Conservation (phyloP, 2,888 invertebrate genomes). For the Eristalis intricaria region DNA sequence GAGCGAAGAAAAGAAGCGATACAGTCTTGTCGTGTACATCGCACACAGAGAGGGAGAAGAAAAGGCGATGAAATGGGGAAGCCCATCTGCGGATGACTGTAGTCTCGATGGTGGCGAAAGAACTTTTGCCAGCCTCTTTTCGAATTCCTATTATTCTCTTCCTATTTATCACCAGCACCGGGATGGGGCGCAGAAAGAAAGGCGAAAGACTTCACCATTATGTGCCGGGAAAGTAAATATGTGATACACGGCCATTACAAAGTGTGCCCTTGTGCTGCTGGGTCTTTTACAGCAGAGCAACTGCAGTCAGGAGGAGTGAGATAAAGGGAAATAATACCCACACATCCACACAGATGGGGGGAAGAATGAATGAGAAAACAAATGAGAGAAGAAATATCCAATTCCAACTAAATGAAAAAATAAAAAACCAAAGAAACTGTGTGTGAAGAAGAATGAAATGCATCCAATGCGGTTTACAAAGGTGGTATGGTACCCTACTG, state of each 20-base stretch:
- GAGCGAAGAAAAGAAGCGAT: slow-evolving; percentile 39
- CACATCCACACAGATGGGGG: not conserved
- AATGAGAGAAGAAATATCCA: not conserved
- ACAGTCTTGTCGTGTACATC: slow-evolving; percentile 15
- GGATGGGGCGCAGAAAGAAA: not conserved
- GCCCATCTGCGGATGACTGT: slow-evolving; percentile 56
- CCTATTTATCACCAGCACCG: slow-evolving; percentile 59
- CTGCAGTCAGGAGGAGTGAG: not conserved
- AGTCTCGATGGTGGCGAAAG: slow-evolving; percentile 11
- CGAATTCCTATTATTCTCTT: slow-evolving; percentile 65
- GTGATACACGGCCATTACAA: slow-evolving; percentile 34
- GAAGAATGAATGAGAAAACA: not conserved
- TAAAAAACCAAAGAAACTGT: slow-evolving; percentile 7
- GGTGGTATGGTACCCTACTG: not conserved
- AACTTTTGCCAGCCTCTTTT: slow-evolving; percentile 46
- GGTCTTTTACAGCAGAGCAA: not conserved
- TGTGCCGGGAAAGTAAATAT: slow-evolving; percentile 40
- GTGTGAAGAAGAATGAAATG: not conserved
- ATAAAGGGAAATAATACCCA: not conserved
- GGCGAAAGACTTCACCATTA: slow-evolving; percentile 7
- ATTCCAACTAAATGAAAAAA: slow-evolving; percentile 19
- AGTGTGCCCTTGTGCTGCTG: slow-evolving; percentile 49
- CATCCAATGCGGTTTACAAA: slow-evolving; percentile 19
- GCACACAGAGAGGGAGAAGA: slow-evolving; percentile 2
- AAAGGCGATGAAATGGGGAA: slow-evolving; percentile 46